Evolutionary conservation across 1,140 invertebrate species (phyloP).

Genomic region (Ganaspis sp.): DNA sequence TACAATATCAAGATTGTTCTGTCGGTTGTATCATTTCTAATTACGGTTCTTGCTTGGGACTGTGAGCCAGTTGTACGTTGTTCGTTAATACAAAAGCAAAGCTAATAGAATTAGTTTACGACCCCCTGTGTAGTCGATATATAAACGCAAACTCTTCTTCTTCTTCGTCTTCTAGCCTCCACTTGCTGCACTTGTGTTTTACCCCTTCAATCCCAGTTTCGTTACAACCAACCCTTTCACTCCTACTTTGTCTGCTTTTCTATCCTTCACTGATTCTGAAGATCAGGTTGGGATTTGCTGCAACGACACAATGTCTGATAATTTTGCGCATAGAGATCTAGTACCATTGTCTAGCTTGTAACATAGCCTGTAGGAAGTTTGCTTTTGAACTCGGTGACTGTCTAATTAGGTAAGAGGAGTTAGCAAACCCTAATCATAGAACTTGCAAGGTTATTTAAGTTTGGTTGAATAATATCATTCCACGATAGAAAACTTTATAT

Average conservation of each 20-base stretch:
- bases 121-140: conserved; percentile 40
- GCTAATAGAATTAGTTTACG: conserved; percentile 57
- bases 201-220: conserved; percentile 16
- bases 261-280: conserved; percentile 34
- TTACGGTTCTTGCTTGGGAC: conserved; percentile 42
- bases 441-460: background rate
- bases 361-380: conserved; percentile 34
- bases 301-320: conserved; percentile 47
- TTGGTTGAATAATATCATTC: conserved; percentile 12
- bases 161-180: background rate
- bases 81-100: conserved; percentile 48
- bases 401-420: conserved; percentile 45
- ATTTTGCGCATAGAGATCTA: conserved; percentile 48
- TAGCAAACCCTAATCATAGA: conserved; percentile 30
- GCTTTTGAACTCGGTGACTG: conserved; percentile 39
- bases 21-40: conserved; percentile 38
- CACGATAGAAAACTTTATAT: background rate
- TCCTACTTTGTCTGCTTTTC: background rate
- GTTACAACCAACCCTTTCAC: conserved; percentile 16
- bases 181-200: conserved; percentile 21
- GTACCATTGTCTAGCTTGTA: conserved; percentile 37
- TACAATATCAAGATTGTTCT: conserved; percentile 27
- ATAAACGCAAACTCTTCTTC: conserved; percentile 39
- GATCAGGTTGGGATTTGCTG: conserved; percentile 39
- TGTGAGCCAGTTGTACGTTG: conserved; percentile 32